Base-by-base conservation (phyloP, 2,888 invertebrate genomes). In the Drymonia ruficornis region DNA sequence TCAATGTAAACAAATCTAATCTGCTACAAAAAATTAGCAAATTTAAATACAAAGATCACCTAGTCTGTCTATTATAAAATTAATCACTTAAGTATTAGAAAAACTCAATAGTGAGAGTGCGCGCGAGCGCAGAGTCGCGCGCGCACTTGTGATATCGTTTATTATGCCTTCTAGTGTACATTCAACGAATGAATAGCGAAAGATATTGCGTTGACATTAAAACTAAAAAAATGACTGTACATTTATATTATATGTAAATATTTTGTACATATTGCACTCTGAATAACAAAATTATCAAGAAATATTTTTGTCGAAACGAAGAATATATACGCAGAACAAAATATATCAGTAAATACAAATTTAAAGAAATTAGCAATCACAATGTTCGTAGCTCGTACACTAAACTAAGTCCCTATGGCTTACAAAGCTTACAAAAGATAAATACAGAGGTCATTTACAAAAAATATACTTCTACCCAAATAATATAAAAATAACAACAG, bases 201-300 rank as follows among this genome's bases (percentile, higher is more conserved):
- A 78, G 73, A 80, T 88, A 91, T 91, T 90, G 89, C 91, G 90
- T 90, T 86, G 89, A 89, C 86, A 89, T 90, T 90, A 91, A 86
- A 91, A 90, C 90, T 91, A 91, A 91, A 77, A 89, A 91, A 84
- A 80, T 90, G 82, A 91, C 92, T 91, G 91, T 92, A 91, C 91
- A 91, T 77, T 86, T 84, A 89, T 89, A 89, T 87, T 94, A 84
- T 85, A 90, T 91, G 91, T 91, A 92, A 94, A 94, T 94, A 94
- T 95, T 40, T 95, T 95, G 94, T 95, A 95, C 94, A 95, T 95
- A 95, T 95, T 95, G 95, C 95, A 95, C 95, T 94, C 94, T 94
- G 91, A 92, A 91, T 91, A 91, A 92, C 90, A 89, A 91, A 83
- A 87, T 86, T 84, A 84, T 87, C 89, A 85, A 86, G 83, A 86